A percentile compares a stretch with the other conserved stretches of the same genome.
phyloP scores from a whole-genome alignment of 92 coral and sea anemone genomes.

The Diadumene lineata region DNA sequence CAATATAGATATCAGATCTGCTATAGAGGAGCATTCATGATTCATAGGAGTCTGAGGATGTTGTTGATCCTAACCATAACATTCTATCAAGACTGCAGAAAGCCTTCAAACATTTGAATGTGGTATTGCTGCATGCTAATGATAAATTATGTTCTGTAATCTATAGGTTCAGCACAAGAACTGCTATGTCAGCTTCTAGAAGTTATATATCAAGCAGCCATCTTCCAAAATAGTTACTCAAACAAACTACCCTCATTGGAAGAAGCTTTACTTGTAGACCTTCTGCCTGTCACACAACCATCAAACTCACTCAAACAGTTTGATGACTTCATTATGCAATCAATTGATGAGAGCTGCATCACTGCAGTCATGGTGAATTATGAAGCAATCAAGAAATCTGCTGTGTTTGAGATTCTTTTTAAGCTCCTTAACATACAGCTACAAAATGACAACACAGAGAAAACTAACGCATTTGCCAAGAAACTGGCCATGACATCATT shows the following conservation, averaged over 20 bases:
- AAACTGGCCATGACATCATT: constrained; percentile 78
- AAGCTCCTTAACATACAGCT: constrained; percentile 62
- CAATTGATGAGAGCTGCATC: constrained; percentile 79
- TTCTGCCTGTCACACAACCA: constrained; percentile 10
- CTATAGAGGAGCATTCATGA: no score
- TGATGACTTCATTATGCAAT: constrained; percentile 44
- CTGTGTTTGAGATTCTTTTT: constrained; percentile 67
- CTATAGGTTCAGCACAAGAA: constrained; percentile 55
- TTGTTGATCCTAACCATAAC: no score
- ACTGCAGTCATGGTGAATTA: constrained; percentile 78
- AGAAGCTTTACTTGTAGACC: constrained; percentile 60
- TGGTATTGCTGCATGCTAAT: no score
- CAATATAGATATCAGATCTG: no score
- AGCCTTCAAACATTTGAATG: no score
- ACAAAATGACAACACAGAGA: constrained; percentile 15
- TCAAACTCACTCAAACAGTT: constrained; percentile 37
- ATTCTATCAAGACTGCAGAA: no score
- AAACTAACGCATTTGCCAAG: constrained; percentile 47
- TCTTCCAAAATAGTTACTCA: constrained; percentile 37
- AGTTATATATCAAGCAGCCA: constrained; percentile 53
- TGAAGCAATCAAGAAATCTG: constrained; percentile 51
- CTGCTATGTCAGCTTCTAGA: constrained; percentile 56
- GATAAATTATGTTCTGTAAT: neutral
- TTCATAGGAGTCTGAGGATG: no score
- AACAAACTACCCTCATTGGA: constrained; percentile 58